Base-by-base conservation (phyloP, 2,888 invertebrate genomes). In the Hylaea fasciaria region DNA sequence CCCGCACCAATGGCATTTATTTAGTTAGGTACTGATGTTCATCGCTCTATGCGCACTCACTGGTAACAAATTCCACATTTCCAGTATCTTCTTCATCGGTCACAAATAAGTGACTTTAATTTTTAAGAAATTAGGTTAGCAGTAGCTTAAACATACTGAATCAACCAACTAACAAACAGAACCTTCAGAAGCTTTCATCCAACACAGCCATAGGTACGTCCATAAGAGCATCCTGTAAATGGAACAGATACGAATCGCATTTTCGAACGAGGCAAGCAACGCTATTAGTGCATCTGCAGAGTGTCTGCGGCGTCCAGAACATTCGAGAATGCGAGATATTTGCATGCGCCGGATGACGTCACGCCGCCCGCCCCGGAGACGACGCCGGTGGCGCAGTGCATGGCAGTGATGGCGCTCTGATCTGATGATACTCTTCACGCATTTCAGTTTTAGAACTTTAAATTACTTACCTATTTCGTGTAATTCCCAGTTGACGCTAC, bases 251-350 rank as follows among this genome's bases (percentile, higher is more conserved):
- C 68, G 77, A 76, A 74, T 77, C 73, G 76, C 77, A 78, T 78
- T 76, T 78, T 72, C 75, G 69, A 45, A n/a, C 69, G 76, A 69
- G 69, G 70, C 72, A 73, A 73, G 72, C 68, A 67, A 72, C 70
- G 72, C 78, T 77, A 80, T 80, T 80, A 78, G 72, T 73, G 78
- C 76, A 76, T 81, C 76, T 76, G 73, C 70, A 76, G 73, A 76
- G 74, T 73, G 77, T 71, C 70, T 68, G 71, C 68, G 68, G 65
- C 61, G 52, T 64, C 66, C 53, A 50, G 71, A 71, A 71, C 58
- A 55, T 70, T 71, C 67, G 61, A 67, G 68, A 68, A 66, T 69
- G 53, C 62, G 43, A 69, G 67, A 72, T 66, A 72, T 72, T 72
- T 70, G 72, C 69, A 70, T 72, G 64, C 58, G 57, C 57, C 64